These are phyloP conservation scores for Tursiops truncatus DNA, from an alignment of 2,113 vertebrate genomes.

Conservation along the genomic window DNA sequence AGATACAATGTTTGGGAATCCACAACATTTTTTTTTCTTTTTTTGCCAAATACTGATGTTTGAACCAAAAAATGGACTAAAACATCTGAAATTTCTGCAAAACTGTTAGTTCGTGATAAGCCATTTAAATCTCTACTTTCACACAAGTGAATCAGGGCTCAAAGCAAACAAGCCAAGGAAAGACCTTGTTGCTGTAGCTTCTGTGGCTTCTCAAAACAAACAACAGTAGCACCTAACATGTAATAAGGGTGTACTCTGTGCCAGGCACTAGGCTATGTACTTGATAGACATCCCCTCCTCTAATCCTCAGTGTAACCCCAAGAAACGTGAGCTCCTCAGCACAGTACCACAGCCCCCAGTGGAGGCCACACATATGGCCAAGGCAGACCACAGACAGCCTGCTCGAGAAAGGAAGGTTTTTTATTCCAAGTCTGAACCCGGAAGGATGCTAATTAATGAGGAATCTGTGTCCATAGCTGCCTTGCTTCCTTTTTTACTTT, in stretches of 20 bases:
- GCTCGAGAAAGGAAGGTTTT: neutral
- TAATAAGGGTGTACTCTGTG: accelerated
- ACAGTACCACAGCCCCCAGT: accelerated
- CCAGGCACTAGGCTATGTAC: accelerated
- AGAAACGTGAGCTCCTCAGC: neutral
- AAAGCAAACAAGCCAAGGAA: neutral
- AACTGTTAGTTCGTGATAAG: neutral
- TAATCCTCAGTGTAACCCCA: neutral
- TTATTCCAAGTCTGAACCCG: neutral
- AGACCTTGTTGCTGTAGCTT: neutral
- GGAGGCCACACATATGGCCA: neutral
- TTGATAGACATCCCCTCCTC: neutral
- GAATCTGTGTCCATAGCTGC: neutral
- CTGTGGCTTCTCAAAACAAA: neutral
- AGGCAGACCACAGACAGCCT: neutral
- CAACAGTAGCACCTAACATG: neutral
- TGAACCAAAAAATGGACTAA: neutral
- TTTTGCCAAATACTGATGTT: neutral
- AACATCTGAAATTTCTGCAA: neutral
- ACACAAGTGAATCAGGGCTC: neutral
- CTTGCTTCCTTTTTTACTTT: neutral
- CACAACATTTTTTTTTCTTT: neutral
- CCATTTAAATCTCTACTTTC: neutral
- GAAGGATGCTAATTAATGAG: slow-evolving; percentile 11
- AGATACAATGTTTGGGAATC: neutral